Evolutionary conservation across 1,140 invertebrate species (phyloP), one percentile per base, ranked within the genome.

Genomic region (Gryon sp.): DNA sequence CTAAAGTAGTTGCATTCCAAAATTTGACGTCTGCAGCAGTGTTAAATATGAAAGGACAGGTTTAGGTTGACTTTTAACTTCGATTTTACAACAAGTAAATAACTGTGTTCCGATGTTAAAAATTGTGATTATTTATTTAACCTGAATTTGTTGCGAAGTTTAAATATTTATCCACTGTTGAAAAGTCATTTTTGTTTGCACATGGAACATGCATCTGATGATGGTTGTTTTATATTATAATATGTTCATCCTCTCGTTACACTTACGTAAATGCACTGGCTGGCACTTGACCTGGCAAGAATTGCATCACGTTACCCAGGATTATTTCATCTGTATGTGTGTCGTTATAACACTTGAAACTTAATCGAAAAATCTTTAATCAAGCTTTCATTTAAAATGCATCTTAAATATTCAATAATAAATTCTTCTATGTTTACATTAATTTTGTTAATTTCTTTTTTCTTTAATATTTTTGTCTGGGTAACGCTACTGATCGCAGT

Each of bases 401-500:
- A 3, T 24, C 7, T 24, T 24, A 7, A 7, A 7, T 3, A 24
- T 24, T 3, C 3, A 7, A 4, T 4, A 4, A 3, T 24, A 24
- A 7, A 24, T 24, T 24, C 22, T 24, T n/a, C n/a, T n/a, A n/a
- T n/a, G 22, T 46, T 22, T 11, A 46, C 8, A 30, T 22, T 46
- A 46, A 26, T 46, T 46, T 14, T 5, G 4, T 2, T 6, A 22
- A 24, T 24, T 28, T 28, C 26, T 2, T 20, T 43, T 65, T 65
- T 55, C 16, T 11, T 36, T 18, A 16, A 28, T 24, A 28, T 28
- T 7, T 28, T 57, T 69, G 74, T 86, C 76, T 81, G 80, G 74
- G 69, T 82, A 81, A 84, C 72, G 72, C 46, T 22, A 82, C 75
- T 74, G 43, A 70, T 80, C 82, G 60, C 81, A 83, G 80, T 85